These are phyloP conservation scores for Aporrectodea caliginosa DNA, from an alignment of 1,140 invertebrate species.

Conservation along the genomic window DNA sequence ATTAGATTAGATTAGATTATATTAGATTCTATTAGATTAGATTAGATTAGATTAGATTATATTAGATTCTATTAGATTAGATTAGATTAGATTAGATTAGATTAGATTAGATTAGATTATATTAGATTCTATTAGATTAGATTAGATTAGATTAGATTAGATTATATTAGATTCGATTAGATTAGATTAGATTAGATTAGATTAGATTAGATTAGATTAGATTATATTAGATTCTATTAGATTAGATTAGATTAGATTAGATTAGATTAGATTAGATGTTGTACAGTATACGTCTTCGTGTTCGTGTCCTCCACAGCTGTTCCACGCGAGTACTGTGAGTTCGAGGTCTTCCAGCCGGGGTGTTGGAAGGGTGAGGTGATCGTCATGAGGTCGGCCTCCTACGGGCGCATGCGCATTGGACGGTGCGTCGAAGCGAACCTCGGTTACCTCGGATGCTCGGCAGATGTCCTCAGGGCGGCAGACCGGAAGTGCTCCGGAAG, in stretches of 20 bases:
- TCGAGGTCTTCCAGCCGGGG: constrained; percentile 14
- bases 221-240: neutral
- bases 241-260: neutral
- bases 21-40: neutral
- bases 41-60: neutral
- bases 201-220: neutral
- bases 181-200: neutral
- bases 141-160: neutral
- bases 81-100: neutral
- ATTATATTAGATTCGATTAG: neutral
- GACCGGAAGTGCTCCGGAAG: constrained; percentile 9
- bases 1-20: neutral
- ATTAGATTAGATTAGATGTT: neutral
- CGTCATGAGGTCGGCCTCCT: neutral
- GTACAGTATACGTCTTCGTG: no score
- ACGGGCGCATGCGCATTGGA: constrained; percentile 19
- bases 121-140: neutral
- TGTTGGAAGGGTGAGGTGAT: constrained; percentile 12
- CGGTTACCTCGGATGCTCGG: constrained; percentile 19
- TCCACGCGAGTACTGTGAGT: constrained; percentile 14
- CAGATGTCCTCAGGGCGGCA: neutral
- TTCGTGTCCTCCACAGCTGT: neutral
- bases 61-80: neutral
- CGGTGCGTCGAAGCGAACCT: constrained; percentile 11
- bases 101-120: neutral